Percentiles rank a stretch among this genome's conserved stretches.
These are phyloP conservation scores for Hydrozoanthus tunicans DNA, from an alignment of 64 coral and sea anemone species.

Conservation along the genomic window DNA sequence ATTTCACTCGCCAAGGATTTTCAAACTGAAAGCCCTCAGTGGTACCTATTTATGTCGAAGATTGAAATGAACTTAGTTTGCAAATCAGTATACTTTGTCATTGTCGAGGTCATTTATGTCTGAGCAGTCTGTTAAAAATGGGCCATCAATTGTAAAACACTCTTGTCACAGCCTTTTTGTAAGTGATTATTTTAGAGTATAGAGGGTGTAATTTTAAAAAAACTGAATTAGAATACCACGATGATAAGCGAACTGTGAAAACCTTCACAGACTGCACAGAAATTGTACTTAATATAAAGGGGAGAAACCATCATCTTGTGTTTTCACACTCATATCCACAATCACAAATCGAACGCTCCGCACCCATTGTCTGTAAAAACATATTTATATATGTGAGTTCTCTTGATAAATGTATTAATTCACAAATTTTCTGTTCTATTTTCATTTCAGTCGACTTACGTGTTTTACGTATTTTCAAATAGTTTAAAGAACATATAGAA, in stretches of 20 bases:
- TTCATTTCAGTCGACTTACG: neutral
- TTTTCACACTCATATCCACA: too few species aligned
- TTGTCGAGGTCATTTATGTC: neutral
- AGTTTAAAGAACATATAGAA: neutral
- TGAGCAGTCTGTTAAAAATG: neutral
- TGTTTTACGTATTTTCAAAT: neutral
- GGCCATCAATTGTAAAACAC: constrained; percentile 1
- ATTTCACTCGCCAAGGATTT: too few species aligned
- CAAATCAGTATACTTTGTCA: too few species aligned
- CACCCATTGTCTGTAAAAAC: too few species aligned
- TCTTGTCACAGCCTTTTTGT: neutral
- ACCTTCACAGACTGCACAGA: neutral
- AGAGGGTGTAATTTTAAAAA: neutral
- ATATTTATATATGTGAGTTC: too few species aligned
- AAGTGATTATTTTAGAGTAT: neutral
- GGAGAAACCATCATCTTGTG: too few species aligned
- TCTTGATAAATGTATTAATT: neutral
- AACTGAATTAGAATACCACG: neutral
- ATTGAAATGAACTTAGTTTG: too few species aligned
- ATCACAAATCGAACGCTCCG: too few species aligned
- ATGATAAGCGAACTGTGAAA: neutral
- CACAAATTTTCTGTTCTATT: neutral
- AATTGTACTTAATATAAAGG: neutral
- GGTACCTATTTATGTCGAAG: too few species aligned
- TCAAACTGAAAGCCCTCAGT: too few species aligned